Percentiles rank a stretch among this genome's conserved stretches.
These are phyloP conservation scores for Falco berigora DNA, from an alignment of 2,797 vertebrate genomes.

Conservation along the genomic window DNA sequence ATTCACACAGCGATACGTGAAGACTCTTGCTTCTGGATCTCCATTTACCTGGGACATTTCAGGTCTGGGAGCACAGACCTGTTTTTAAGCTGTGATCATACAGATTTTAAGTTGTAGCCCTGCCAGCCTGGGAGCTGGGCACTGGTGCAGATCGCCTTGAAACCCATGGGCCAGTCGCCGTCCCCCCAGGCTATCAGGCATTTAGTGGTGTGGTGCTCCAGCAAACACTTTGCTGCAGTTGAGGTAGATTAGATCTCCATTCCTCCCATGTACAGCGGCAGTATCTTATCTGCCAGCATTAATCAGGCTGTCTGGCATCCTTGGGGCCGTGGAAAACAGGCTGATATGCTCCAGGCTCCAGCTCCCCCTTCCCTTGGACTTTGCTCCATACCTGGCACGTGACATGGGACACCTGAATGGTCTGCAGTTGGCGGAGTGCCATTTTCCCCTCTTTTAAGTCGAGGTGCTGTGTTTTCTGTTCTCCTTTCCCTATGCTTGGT, in stretches of 20 bases:
- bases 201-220: neutral
- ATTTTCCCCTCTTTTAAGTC: neutral
- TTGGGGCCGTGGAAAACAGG: neutral
- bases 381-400: neutral
- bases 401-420: neutral
- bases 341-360: neutral
- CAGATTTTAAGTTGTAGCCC: neutral
- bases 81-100: neutral
- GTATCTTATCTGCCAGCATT: neutral
- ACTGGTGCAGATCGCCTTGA: neutral
- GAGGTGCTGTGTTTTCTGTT: neutral
- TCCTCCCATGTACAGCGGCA: neutral
- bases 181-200: accelerated
- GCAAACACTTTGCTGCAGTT: neutral
- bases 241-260: neutral
- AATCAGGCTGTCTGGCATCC: neutral
- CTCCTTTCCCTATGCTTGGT: neutral
- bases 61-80: neutral
- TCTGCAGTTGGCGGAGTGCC: neutral
- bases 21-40: neutral
- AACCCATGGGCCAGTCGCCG: neutral
- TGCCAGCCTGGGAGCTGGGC: neutral
- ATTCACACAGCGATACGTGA: neutral
- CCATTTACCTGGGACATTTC: neutral
- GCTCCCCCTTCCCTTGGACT: neutral